Base-by-base conservation (phyloP, 2,888 invertebrate genomes). In the Pseudococcus jackbeardsleyi region DNA sequence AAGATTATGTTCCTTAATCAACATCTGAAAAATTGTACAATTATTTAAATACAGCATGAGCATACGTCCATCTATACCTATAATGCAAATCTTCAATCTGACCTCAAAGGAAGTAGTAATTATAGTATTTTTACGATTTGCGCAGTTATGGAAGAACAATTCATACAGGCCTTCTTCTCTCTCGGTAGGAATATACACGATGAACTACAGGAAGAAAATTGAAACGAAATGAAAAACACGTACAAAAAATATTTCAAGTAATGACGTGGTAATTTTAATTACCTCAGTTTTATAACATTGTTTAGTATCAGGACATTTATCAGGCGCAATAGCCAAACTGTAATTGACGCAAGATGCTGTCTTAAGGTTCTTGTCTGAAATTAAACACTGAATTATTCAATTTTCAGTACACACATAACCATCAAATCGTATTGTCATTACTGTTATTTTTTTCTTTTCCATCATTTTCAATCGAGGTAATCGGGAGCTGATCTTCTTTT, bases 61-160 rank as follows among this genome's bases (percentile, higher is more conserved):
- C 3, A 42, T 42, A 42, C 0, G 9, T 42, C 42, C 8, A 42
- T 42, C 7, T 42, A 42, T 42, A 42, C 42, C 42, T 42, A 17
- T 19, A 84, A 6, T 46, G n/a, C 9, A 46, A 4, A 77, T 15
- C 86, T 68, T 17, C 5, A 19, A 46, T 91, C 94, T 93, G 92
- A 96, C 96, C 91, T 94, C 93, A 90, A 89, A 89, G 26, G 86
- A 95, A 90, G 95, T 95, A 72, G 96, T 92, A 42, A 93, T 91
- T 0, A 94, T 93, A 46, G 92, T 91, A 84, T 91, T 90, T 15
- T 93, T 92, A 89, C 94, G 94, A 90, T 94, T 95, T 39, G 95
- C 96, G 92, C 99, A 99, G 91, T 96, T 98, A 92, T 99, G 98
- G 91, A 98, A 98, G 91, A 97, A 97, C 85, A 99, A 93, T 92